Evolutionary conservation across 1,140 invertebrate species (phyloP), one percentile per base, ranked within the genome.

Genomic region (Drosophila sturtevanti): DNA sequence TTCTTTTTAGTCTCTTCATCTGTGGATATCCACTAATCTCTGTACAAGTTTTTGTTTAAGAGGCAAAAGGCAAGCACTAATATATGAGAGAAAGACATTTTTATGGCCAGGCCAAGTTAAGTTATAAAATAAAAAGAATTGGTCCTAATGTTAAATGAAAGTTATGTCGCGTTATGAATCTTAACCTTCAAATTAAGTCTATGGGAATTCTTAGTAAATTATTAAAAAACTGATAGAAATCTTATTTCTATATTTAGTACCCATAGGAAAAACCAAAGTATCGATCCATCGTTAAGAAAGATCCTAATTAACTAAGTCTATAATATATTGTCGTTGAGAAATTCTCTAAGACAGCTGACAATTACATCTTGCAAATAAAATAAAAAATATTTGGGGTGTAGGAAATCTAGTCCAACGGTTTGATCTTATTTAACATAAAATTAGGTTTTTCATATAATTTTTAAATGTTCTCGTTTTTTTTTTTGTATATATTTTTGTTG

Each of bases 11-110:
- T 14, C 21, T 63, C n/a, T n/a, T n/a, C n/a, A n/a, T 37, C 41
- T 35, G 18, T 35, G 11, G 5, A 34, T 34, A 21, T 10, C 16
- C 12, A 31, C n/a, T 38, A 38, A 38, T 38, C 37, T 37, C 35
- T 11, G 35, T 9, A 44, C 41, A 44, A 44, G 16, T 16, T 14
- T 18, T 16, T 44, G 41, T 44, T 14, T 48, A 48, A 48, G 41
- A 9, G 41, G 16, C 24, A 18, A 10, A 44, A 44, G 41, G 5
- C 16, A 16, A 9, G 41, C 41, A 10, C 16, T 48, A 48, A 14
- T n/a, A 37, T 37, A 31, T 24, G 22, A 5, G 31, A 24, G 55
- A 59, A 41, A 59, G 72, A 59, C 72, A 76, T 24, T 63, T 76
- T 76, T 76, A 76, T 68, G 54, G 16, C 27, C 24, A 21, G 10